Percentiles rank a stretch among this genome's conserved stretches.
Conservation (phyloP, 2,797 vertebrate species). For the Vireo griseus region DNA sequence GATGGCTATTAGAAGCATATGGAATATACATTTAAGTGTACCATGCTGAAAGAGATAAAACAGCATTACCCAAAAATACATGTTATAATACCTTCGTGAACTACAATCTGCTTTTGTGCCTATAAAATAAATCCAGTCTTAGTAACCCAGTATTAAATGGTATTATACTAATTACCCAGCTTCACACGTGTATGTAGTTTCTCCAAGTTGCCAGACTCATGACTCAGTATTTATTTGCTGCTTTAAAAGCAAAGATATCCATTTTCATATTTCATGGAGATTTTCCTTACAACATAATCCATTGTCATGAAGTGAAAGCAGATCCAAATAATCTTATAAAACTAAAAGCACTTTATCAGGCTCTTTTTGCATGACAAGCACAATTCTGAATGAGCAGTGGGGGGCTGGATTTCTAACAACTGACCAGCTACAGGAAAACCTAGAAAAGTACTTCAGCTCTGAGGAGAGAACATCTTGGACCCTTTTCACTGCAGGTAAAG, state of each 20-base stretch:
- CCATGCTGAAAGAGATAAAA: slow-evolving; percentile 29
- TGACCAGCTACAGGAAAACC: background rate
- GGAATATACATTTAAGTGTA: background rate
- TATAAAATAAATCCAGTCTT: slow-evolving; percentile 29
- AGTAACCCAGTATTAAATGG: slow-evolving; percentile 13
- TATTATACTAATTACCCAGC: slow-evolving; percentile 48
- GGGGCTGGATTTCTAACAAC: background rate
- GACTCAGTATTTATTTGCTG: slow-evolving; percentile 36
- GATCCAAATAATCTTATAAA: slow-evolving; percentile 50
- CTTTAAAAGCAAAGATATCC: slow-evolving; percentile 33
- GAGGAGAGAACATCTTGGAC: background rate
- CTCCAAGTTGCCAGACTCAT: slow-evolving; percentile 33
- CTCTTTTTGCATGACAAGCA: background rate
- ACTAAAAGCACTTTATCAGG: slow-evolving; percentile 33
- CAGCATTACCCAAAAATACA: slow-evolving; percentile 24
- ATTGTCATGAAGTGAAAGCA: slow-evolving; percentile 44
- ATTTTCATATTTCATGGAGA: slow-evolving; percentile 41
- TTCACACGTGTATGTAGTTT: background rate
- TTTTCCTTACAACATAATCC: slow-evolving; percentile 46
- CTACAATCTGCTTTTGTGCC: slow-evolving; percentile 31
- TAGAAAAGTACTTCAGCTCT: background rate
- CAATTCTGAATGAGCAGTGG: background rate
- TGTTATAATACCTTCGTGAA: slow-evolving; percentile 3
- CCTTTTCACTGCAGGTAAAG: background rate
- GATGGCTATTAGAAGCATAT: background rate